Percentiles rank a stretch among this genome's conserved stretches.
phyloP scores from a whole-genome alignment of 2,888 invertebrate genomes.

The Lobophora halterata region DNA sequence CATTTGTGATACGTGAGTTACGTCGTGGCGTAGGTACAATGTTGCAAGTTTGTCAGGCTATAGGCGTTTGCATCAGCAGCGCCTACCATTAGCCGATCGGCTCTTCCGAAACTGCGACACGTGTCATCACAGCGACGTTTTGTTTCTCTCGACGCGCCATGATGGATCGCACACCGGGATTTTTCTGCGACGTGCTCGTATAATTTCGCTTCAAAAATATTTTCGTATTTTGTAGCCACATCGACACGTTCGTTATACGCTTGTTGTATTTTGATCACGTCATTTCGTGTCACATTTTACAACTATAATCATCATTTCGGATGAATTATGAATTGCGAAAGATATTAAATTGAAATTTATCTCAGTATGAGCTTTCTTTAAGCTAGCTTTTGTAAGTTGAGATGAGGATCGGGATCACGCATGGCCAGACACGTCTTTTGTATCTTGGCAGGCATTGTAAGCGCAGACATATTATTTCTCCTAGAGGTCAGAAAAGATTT shows the following conservation, averaged over 20 bases:
- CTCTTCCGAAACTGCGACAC: slow-evolving; percentile 46
- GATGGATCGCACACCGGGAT: slow-evolving; percentile 46
- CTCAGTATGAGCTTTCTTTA: slow-evolving; percentile 15
- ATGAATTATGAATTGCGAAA: slow-evolving; percentile 13
- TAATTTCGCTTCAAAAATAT: slow-evolving; percentile 27
- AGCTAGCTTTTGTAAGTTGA: slow-evolving; percentile 14
- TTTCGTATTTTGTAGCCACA: slow-evolving; percentile 19
- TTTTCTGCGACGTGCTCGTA: slow-evolving; percentile 30
- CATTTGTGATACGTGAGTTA: no score
- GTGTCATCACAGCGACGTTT: slow-evolving; percentile 48
- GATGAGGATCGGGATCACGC: slow-evolving; percentile 15
- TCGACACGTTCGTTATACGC: slow-evolving; percentile 23
- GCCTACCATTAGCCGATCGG: slow-evolving; percentile 31
- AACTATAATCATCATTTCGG: slow-evolving; percentile 8
- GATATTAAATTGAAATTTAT: slow-evolving; percentile 15
- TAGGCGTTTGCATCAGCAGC: background rate
- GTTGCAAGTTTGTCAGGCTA: no score
- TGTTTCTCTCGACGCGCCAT: slow-evolving; percentile 47
- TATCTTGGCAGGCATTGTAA: slow-evolving; percentile 12
- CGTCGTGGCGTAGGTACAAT: no score
- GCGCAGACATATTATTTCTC: slow-evolving; percentile 4
- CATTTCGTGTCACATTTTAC: slow-evolving; percentile 23
- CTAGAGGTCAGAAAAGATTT: slow-evolving; percentile 1
- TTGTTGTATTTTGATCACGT: slow-evolving; percentile 27
- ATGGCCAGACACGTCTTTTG: slow-evolving; percentile 16